Evolutionary conservation across 2,113 vertebrate species (phyloP).

Genomic region (Rhipidura dahli): DNA sequence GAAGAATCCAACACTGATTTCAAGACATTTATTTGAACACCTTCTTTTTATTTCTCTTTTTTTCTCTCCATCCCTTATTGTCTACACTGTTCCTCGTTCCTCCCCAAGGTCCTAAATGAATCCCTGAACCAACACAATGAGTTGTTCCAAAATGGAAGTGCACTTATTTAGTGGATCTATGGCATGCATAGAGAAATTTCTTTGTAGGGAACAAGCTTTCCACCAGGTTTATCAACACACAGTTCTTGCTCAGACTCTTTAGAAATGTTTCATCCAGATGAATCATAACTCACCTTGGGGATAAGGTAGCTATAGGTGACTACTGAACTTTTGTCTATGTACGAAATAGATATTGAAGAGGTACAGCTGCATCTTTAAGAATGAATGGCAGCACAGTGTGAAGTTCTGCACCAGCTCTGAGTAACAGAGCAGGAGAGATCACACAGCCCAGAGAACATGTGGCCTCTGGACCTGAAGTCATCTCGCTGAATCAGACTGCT

Average conservation of each 20-base stretch:
- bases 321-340: neutral
- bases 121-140: neutral
- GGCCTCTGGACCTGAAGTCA: neutral
- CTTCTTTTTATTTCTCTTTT: neutral
- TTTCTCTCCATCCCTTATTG: fast-evolving
- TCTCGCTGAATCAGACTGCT: neutral
- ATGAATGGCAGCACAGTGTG: neutral
- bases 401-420: neutral
- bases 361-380: neutral
- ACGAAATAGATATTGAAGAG: neutral
- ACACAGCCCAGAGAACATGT: too few species aligned
- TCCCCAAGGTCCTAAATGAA: neutral
- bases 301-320: neutral
- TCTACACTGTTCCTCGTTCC: neutral
- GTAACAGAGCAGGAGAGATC: neutral
- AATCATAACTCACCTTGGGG: neutral
- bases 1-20: neutral
- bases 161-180: neutral
- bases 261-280: neutral
- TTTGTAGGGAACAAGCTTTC: neutral
- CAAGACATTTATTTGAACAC: neutral
- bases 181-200: neutral
- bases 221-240: neutral
- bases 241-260: neutral
- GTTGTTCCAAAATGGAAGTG: neutral